Percentiles rank a stretch among this genome's conserved stretches.
These are phyloP conservation scores for Autographa pulchrina DNA, from an alignment of 2,888 invertebrate species.

Conservation along the genomic window DNA sequence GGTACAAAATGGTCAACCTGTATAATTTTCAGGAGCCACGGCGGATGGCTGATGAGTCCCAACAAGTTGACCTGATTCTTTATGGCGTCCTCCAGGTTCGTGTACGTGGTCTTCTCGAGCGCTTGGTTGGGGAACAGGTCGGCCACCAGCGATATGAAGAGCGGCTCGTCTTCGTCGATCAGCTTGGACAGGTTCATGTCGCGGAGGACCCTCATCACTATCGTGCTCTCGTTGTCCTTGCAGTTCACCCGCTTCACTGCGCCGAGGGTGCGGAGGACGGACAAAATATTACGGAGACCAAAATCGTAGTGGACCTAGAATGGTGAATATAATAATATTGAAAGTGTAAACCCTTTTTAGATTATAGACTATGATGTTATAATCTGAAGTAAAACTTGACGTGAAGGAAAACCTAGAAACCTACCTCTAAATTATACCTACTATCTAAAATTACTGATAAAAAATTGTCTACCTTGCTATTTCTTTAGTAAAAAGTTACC, in stretches of 20 bases:
- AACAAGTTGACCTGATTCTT: slow-evolving; percentile 94
- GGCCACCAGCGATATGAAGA: slow-evolving; percentile 98
- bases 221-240: slow-evolving; percentile 98
- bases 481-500: slow-evolving; percentile 77
- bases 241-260: slow-evolving; percentile 97
- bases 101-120: slow-evolving; percentile 96
- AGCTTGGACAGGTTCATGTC: slow-evolving; percentile 99
- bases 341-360: too few species aligned
- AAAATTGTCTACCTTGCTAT: too few species aligned
- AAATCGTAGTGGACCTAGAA: slow-evolving; percentile 98
- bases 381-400: too few species aligned
- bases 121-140: slow-evolving; percentile 98
- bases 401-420: too few species aligned
- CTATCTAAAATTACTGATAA: too few species aligned
- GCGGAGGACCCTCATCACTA: slow-evolving; percentile 98
- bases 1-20: slow-evolving; percentile 88
- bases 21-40: slow-evolving; percentile 98
- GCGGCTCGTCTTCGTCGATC: slow-evolving; percentile 98
- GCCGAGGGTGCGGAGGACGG: slow-evolving; percentile 97
- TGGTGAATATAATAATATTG: slow-evolving; percentile 1
- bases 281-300: slow-evolving; percentile 97
- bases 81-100: slow-evolving; percentile 96
- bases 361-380: too few species aligned
- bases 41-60: slow-evolving; percentile 96
- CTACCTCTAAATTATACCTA: too few species aligned